Percentiles rank a stretch among this genome's conserved stretches.
Evolutionary conservation across 30 jellyfish, hydroid and myxozoan genomes (phyloP).

Genomic region (Morbakka virulenta): DNA sequence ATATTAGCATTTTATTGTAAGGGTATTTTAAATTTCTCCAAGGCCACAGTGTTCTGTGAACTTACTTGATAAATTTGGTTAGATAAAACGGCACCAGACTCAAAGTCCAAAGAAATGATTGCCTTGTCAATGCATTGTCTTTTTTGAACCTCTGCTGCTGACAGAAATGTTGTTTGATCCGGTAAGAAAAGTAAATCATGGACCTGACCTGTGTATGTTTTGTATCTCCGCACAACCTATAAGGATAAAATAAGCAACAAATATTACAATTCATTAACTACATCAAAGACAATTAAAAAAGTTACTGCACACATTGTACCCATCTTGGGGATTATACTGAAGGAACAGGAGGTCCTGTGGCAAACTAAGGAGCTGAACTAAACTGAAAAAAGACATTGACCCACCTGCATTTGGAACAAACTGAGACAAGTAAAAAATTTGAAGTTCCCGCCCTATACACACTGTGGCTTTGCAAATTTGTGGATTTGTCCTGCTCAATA

Average conservation of each 20-base stretch:
- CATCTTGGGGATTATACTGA: too few species aligned
- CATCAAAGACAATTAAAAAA: too few species aligned
- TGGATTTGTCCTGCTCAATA: too few species aligned
- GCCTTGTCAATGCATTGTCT: conserved; percentile 83
- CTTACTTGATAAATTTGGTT: conserved; percentile 88
- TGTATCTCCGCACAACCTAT: conserved; percentile 57
- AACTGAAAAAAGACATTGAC: too few species aligned
- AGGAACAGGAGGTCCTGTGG: too few species aligned
- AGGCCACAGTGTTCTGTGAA: background rate
- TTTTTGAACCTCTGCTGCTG: conserved; percentile 75
- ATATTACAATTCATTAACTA: background rate
- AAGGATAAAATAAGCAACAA: background rate
- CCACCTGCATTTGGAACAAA: too few species aligned
- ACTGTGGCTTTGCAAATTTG: too few species aligned
- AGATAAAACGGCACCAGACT: conserved; percentile 68
- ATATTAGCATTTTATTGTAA: background rate
- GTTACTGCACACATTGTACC: too few species aligned
- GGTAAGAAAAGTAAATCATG: conserved; percentile 87
- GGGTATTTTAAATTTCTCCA: background rate
- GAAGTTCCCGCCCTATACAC: too few species aligned
- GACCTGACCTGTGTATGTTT: conserved; percentile 75
- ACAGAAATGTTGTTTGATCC: conserved; percentile 55
- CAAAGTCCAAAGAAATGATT: conserved; percentile 87
- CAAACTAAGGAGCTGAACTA: too few species aligned
- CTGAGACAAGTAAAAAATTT: too few species aligned